phyloP scores from a whole-genome alignment of 2,888 invertebrate genomes.

The Andrena trimmerana region DNA sequence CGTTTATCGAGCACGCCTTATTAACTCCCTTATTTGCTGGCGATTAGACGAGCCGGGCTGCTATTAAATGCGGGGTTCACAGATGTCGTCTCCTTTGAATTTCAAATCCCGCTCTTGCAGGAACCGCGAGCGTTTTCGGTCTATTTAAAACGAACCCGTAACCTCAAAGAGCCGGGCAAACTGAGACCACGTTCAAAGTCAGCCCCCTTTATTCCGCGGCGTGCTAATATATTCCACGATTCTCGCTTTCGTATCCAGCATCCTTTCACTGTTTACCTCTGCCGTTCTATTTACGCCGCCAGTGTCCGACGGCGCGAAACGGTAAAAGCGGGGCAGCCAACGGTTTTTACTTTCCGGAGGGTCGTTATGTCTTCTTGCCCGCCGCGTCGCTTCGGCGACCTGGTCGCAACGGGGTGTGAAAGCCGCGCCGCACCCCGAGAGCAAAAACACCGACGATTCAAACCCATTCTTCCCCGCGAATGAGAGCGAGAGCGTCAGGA shows the following conservation, averaged over 20 bases:
- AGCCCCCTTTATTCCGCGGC: conserved; percentile 1
- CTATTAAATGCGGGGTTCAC: background rate
- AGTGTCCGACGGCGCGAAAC: conserved; percentile 15
- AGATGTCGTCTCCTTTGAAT: background rate
- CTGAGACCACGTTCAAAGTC: background rate
- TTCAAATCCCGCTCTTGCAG: background rate
- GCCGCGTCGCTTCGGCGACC: conserved; percentile 18
- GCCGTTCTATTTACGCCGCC: conserved; percentile 53
- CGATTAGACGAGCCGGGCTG: background rate
- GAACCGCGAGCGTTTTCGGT: background rate
- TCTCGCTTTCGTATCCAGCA: conserved; percentile 8
- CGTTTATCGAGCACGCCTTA: background rate
- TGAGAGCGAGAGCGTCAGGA: conserved; percentile 1
- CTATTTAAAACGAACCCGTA: background rate
- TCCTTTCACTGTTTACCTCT: conserved; percentile 41
- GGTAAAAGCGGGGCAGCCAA: conserved; percentile 51
- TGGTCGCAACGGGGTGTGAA: conserved; percentile 29
- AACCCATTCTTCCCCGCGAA: conserved; percentile 8
- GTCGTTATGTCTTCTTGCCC: conserved; percentile 24
- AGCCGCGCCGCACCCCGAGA: background rate
- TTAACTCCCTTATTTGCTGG: background rate
- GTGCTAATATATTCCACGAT: conserved; percentile 26
- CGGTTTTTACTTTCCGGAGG: conserved; percentile 34
- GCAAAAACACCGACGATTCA: conserved; percentile 4
- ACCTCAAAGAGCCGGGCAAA: too few relatives aligned